Base-by-base conservation (phyloP, 1,140 invertebrate species). In the Trachelipus rathkii region DNA sequence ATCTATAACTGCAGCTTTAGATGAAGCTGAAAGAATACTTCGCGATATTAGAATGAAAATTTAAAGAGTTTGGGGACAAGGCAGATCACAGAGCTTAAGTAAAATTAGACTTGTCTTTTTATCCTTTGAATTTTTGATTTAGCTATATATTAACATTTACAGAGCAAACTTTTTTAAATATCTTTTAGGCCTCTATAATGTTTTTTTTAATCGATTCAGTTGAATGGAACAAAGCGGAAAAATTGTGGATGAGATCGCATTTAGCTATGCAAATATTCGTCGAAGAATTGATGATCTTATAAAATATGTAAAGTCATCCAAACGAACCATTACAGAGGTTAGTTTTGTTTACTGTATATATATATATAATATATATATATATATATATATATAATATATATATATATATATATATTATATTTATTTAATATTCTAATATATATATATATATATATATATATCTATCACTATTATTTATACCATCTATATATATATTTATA, bases 321-420 rank as follows among this genome's bases (percentile, higher is more conserved):
- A 79, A 15, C 77, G 77, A 43, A 82, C 82, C 72, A 74, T 81
- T 13, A 73, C 82, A 43, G 79, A 81, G 72, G 82, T 83, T 74
- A 78, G 77, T 23, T 45, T 45, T 75, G 11, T 50, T 43, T 43
- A n/a, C 44, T 44, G n/a, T 68, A 24, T 19, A 33, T 45, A 66
- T 66, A n/a, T n/a, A n/a, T 66, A 23, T 66, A 66, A 33, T 33
- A 33, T 33, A 33, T 33, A 33, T 33, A 33, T 33, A 33, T 33
- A 33, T 33, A 33, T 33, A 33, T 33, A 33, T 33, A 33, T 33
- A 33, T 33, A 33, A 33, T 33, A 33, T 33, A 33, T 33, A 33
- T 33, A 33, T 33, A 33, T 33, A 33, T 33, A 33, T 33, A 33
- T 33, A 33, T 33, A 33, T 33, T 33, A 33, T 33, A 33, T 33